Base-by-base conservation (phyloP, 2,113 vertebrate species). In the Syngnathoides biaculeatus region DNA sequence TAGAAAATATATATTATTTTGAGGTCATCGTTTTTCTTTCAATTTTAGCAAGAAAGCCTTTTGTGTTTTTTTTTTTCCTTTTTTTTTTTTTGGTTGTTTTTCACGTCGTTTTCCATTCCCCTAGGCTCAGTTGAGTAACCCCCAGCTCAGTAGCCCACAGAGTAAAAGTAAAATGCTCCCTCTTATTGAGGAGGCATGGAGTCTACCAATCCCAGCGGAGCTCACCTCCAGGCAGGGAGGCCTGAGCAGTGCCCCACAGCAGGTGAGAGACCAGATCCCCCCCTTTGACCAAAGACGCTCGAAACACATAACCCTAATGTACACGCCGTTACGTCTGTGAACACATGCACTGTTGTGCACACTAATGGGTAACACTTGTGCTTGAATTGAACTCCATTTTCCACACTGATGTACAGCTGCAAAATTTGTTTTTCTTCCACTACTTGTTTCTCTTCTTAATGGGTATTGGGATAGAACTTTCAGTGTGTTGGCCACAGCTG, bases 131-230 rank as follows among this genome's bases (percentile, higher is more conserved):
- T 98, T 99, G 95, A 97, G 95, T 97, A 98, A 98, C 93, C 94
- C 95, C 94, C 97, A 95, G 94, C 96, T 98, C 96, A 95, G 95
- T 98, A 98, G 95, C 95, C 96, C 95, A 92, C 96, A 95, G 94
- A 95, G 94, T 98, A 98, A 98, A 97, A 98, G 93, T 97, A 98
- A 98, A 98, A 97, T 98, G 95, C 97, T 99, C 94, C 97, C 97
- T 95, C 98, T 98, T 97, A 98, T 99, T 98, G 97, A 99, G 95
- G 97, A 98, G 93, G 97, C 97, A 65, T 99, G 97, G 97, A 99
- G 96, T 95, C 95, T 99, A 93, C 97, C 97, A 94, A 99, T 99
- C 90, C 97, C 97, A 91, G 97, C 97, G 93, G 97, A 99, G 94
- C 97, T 99, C 93, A 99, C 97, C 92, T 99, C 97, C 94, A 97